Evolutionary conservation across 2,888 invertebrate genomes (phyloP), one percentile per base, ranked within the genome.

Genomic region (Nemurella pictetii): DNA sequence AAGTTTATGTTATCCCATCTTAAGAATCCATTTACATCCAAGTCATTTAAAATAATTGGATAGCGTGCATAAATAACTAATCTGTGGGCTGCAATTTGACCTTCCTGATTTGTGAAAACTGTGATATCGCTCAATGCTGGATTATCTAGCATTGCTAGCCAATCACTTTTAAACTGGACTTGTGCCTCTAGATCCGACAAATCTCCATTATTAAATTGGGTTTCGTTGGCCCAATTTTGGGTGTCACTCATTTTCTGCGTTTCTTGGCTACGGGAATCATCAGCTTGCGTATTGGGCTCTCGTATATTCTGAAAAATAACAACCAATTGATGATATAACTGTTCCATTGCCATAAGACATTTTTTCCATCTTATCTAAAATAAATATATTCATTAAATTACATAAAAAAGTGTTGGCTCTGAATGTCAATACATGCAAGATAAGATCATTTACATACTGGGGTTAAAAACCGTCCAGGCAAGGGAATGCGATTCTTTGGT

Each of bases 61-160:
- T 91, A 91, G 27, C 91, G 90, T 3, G 89, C 89, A 86, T 89
- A 88, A 25, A 92, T 88, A 5, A 92, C 90, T 35, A 92, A 87
- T 87, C 89, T 90, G 86, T 92, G 92, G 77, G 89, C 90, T 87
- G 89, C 90, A 86, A 92, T 90, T 55, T 89, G 88, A 85, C 88
- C 88, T 81, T 89, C 88, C 84, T 89, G 88, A 81, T 90, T 89
- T 0, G 90, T 89, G 85, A 89, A 88, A 55, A 92, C 88, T 26
- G 89, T 88, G 15, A 91, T 84, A 87, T 92, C 92, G 88, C 91
- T 92, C 86, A 89, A 88, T 74, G 88, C 87, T 85, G 88, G 89
- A 32, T 89, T 89, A 85, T 90, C 90, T 5, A 91, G 85, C 36
- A 89, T 87, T 85, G 88, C 88, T 30, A 87, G 86, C 91, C 91